Percentiles rank a stretch among this genome's conserved stretches.
phyloP scores from a whole-genome alignment of 2,888 invertebrate species.

The Pecten maximus region DNA sequence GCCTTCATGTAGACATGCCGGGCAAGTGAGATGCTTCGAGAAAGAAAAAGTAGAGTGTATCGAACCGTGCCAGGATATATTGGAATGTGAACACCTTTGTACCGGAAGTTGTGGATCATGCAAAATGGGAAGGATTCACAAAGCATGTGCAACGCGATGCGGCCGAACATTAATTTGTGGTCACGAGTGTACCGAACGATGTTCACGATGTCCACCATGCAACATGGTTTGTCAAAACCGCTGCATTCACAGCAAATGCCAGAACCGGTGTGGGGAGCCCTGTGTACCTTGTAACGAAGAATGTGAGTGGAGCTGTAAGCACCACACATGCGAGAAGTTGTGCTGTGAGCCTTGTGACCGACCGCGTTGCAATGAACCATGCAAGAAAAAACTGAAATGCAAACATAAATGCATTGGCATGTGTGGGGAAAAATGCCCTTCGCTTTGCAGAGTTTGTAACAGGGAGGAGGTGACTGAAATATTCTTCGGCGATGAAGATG shows the following conservation, averaged over 20 bases:
- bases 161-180: slow-evolving; percentile 84
- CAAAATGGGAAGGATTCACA: slow-evolving; percentile 86
- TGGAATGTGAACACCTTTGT: slow-evolving; percentile 74
- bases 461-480: slow-evolving; percentile 73
- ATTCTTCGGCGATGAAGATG: slow-evolving; percentile 84
- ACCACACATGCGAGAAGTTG: slow-evolving; percentile 74
- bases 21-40: slow-evolving; percentile 54
- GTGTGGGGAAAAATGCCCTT: slow-evolving; percentile 89
- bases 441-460: slow-evolving; percentile 86
- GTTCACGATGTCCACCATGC: slow-evolving; percentile 81
- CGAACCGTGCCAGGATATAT: slow-evolving; percentile 53
- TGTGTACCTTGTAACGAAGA: slow-evolving; percentile 78
- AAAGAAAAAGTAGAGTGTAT: slow-evolving; percentile 53
- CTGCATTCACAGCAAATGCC: slow-evolving; percentile 78
- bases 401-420: slow-evolving; percentile 85
- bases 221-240: slow-evolving; percentile 78
- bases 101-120: slow-evolving; percentile 84
- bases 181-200: slow-evolving; percentile 78
- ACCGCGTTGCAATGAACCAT: slow-evolving; percentile 79
- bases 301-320: slow-evolving; percentile 79
- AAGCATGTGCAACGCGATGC: slow-evolving; percentile 85
- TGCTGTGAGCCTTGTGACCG: slow-evolving; percentile 82
- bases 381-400: slow-evolving; percentile 83
- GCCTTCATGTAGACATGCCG: slow-evolving; percentile 60
- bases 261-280: slow-evolving; percentile 71